phyloP scores from a whole-genome alignment of 1,140 invertebrate species.

The Capitella teleta region DNA sequence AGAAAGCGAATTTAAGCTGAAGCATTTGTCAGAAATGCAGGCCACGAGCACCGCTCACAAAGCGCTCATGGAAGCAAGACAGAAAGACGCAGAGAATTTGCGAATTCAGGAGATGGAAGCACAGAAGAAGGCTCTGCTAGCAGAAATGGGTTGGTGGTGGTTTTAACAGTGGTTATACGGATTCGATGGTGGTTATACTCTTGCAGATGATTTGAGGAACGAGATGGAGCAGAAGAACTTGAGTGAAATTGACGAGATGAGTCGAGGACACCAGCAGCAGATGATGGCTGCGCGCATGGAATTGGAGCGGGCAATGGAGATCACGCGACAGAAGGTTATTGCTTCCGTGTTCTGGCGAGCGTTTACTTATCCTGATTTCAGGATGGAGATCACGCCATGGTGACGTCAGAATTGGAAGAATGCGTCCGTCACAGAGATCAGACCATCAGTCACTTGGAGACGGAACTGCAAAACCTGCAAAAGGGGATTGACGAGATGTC shows the following conservation, averaged over 20 bases:
- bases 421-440: constrained; percentile 30
- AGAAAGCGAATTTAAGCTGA: too few species aligned
- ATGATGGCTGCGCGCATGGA: constrained; percentile 32
- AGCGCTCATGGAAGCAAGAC: too few species aligned
- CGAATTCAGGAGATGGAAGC: too few species aligned
- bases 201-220: constrained; percentile 11
- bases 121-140: too few species aligned
- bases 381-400: constrained; percentile 33
- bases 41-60: too few species aligned
- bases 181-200: too few species aligned
- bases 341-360: background rate
- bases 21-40: too few species aligned
- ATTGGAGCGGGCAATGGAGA: constrained; percentile 34
- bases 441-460: constrained; percentile 28
- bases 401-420: constrained; percentile 29
- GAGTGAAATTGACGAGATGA: constrained; percentile 22
- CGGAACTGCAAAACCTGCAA: constrained; percentile 25
- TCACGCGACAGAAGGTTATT: constrained; percentile 36
- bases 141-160: too few species aligned
- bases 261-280: constrained; percentile 20
- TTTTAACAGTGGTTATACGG: too few species aligned
- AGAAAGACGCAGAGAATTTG: too few species aligned
- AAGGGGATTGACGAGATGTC: constrained; percentile 24
- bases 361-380: constrained; percentile 10
- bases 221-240: constrained; percentile 23